Evolutionary conservation across 2,113 vertebrate genomes (phyloP).

Genomic region (Myotis yumanensis): DNA sequence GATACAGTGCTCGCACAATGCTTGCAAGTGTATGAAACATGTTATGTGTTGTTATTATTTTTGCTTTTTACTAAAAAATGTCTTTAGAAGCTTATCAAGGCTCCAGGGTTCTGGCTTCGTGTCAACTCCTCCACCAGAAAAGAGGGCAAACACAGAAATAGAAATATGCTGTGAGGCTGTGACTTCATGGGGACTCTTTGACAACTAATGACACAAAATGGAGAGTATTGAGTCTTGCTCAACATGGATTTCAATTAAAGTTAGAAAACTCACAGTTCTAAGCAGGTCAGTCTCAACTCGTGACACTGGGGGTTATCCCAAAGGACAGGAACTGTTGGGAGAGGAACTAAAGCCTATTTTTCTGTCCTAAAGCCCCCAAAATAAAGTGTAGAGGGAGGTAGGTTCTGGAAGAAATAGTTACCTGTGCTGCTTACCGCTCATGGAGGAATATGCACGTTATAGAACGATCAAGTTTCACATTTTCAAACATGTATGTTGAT

Average conservation of each 20-base stretch:
- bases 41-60: background rate
- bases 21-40: background rate
- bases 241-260: background rate
- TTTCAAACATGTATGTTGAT: background rate
- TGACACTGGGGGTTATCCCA: background rate
- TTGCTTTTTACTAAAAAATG: background rate
- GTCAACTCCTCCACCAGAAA: background rate
- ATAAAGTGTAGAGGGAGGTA: background rate
- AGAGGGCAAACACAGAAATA: constrained; percentile 3
- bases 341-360: background rate
- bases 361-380: background rate
- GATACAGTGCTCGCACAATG: background rate
- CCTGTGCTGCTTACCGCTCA: background rate
- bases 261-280: constrained; percentile 18
- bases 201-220: constrained; percentile 3
- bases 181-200: background rate
- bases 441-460: background rate
- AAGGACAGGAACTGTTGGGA: background rate
- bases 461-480: background rate
- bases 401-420: background rate
- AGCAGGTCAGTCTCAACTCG: background rate
- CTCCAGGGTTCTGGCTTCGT: background rate
- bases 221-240: background rate
- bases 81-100: background rate
- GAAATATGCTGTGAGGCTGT: background rate